phyloP scores from a whole-genome alignment of 2,113 vertebrate species.

The Ictidomys tridecemlineatus region DNA sequence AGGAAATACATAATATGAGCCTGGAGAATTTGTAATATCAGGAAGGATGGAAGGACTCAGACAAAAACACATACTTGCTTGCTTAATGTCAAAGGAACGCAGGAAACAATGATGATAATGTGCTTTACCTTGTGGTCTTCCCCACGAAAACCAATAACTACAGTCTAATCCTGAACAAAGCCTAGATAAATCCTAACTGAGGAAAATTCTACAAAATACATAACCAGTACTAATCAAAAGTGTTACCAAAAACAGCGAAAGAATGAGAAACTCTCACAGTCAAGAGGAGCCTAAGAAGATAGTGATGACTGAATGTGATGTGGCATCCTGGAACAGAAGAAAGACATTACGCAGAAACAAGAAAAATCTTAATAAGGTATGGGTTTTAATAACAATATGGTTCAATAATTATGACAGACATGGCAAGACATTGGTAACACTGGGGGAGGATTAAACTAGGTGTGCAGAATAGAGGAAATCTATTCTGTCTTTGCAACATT shows the following conservation, averaged over 20 bases:
- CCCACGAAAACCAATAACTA: neutral
- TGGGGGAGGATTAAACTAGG: neutral
- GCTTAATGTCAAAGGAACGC: neutral
- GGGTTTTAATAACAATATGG: neutral
- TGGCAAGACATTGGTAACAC: neutral
- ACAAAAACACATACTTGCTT: slow-evolving; percentile 14
- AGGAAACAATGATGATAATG: neutral
- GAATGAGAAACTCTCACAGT: neutral
- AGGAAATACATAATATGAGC: slow-evolving; percentile 7
- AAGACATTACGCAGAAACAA: neutral
- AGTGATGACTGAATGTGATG: neutral
- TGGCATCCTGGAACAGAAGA: neutral
- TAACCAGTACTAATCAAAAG: neutral
- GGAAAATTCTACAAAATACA: neutral
- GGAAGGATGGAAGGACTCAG: slow-evolving; percentile 14
- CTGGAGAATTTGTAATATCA: neutral
- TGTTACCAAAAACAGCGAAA: neutral
- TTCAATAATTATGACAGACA: neutral
- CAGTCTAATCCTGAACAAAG: neutral
- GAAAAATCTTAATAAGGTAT: neutral
- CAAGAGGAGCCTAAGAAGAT: neutral
- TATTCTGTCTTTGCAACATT: neutral
- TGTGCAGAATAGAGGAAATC: neutral
- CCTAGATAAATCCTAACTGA: neutral
- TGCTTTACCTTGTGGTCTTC: neutral